A percentile compares a stretch with the other conserved stretches of the same genome.
Evolutionary conservation across 2,888 invertebrate species (phyloP).

Genomic region (Helleia helle): DNA sequence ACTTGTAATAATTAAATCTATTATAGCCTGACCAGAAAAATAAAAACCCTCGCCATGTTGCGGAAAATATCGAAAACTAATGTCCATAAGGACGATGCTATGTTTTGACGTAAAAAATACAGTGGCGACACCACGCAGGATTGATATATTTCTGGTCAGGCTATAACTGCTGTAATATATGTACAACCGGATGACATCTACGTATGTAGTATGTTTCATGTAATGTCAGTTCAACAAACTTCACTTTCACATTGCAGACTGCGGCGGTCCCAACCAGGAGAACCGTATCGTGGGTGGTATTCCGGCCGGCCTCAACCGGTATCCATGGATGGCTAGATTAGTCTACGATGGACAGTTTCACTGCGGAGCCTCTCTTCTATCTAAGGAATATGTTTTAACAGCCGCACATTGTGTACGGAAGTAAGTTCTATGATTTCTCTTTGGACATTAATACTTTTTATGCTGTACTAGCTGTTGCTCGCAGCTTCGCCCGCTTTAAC

Average conservation of each 20-base stretch:
- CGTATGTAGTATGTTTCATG: constrained; percentile 18
- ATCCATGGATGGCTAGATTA: constrained; percentile 90
- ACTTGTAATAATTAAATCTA: no score
- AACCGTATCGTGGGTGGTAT: constrained; percentile 89
- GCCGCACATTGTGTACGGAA: constrained; percentile 90
- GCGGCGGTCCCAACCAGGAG: constrained; percentile 88
- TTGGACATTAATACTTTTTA: neutral
- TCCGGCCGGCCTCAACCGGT: constrained; percentile 86
- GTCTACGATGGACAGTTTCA: constrained; percentile 92
- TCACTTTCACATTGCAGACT: constrained; percentile 72
- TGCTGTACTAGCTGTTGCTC: no score
- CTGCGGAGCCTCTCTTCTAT: constrained; percentile 88
- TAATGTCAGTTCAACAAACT: constrained; percentile 37
- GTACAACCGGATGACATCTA: no score
- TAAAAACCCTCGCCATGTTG: no score
- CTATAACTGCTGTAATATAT: no score
- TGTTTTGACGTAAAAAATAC: no score
- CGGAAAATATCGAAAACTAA: no score
- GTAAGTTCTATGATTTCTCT: constrained; percentile 57
- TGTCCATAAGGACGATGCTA: no score
- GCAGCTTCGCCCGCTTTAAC: no score
- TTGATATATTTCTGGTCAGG: no score
- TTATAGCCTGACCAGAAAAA: no score
- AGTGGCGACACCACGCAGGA: no score
- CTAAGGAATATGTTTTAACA: constrained; percentile 88